phyloP scores from a whole-genome alignment of 2,888 invertebrate genomes.

The Nomada fabriciana region DNA sequence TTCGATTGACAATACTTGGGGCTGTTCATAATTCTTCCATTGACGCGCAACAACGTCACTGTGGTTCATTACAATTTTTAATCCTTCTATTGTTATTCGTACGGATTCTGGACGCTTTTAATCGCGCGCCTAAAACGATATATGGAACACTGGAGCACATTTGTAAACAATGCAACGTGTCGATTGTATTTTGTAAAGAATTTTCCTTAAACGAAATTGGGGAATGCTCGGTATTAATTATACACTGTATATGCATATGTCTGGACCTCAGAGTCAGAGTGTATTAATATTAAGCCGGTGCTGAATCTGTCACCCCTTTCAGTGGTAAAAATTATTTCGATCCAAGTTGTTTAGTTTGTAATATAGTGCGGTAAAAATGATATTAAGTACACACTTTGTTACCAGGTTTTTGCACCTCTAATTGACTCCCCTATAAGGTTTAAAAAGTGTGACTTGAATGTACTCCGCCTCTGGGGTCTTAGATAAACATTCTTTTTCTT shows the following conservation, averaged over 20 bases:
- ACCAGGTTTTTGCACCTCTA: too few species aligned
- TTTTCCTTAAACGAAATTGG: background rate
- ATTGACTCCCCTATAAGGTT: too few species aligned
- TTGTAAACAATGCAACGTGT: slow-evolving; percentile 50
- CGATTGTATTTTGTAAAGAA: background rate
- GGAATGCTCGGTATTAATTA: background rate
- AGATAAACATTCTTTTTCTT: too few species aligned
- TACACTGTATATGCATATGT: background rate
- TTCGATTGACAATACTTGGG: background rate
- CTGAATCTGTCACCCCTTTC: too few species aligned
- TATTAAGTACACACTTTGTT: too few species aligned
- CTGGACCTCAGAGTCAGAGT: too few species aligned
- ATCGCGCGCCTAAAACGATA: slow-evolving; percentile 38
- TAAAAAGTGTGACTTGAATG: too few species aligned
- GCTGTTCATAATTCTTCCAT: slow-evolving; percentile 14
- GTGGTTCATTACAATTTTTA: slow-evolving; percentile 48
- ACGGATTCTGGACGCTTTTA: background rate
- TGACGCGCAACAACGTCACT: slow-evolving; percentile 16
- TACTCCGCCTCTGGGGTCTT: too few species aligned
- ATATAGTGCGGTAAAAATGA: too few species aligned
- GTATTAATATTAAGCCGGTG: too few species aligned
- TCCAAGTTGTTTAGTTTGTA: too few species aligned
- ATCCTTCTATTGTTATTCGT: slow-evolving; percentile 35
- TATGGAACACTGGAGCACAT: slow-evolving; percentile 58
- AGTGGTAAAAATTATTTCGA: too few species aligned